These are phyloP conservation scores for Chiridota heheva DNA, from an alignment of 35 echinoderm and acorn worm genomes.

Conservation along the genomic window DNA sequence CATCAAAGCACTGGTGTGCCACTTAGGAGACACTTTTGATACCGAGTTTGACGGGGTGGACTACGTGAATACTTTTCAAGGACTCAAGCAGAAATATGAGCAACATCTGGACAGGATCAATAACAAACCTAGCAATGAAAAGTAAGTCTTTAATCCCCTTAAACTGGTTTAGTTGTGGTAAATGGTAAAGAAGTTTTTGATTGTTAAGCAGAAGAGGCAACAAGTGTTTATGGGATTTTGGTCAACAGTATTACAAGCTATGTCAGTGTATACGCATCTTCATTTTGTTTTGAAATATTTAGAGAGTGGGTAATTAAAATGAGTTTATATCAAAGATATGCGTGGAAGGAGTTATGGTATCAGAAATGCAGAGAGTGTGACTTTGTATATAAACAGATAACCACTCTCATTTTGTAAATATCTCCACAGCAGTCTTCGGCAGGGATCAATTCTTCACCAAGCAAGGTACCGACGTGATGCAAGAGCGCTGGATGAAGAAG, in stretches of 20 bases:
- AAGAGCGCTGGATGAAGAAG: slow-evolving; percentile 82
- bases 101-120: slow-evolving; percentile 81
- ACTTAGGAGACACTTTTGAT: slow-evolving; percentile 80
- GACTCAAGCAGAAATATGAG: slow-evolving; percentile 96
- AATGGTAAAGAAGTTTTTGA: too few species aligned
- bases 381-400: neutral
- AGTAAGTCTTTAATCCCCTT: too few species aligned
- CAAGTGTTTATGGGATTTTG: too few species aligned
- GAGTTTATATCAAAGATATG: neutral
- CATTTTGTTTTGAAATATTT: too few species aligned
- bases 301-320: too few species aligned
- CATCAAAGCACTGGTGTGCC: slow-evolving; percentile 80
- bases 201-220: too few species aligned
- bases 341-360: neutral
- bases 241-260: neutral
- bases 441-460: slow-evolving; percentile 74
- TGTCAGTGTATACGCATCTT: neutral
- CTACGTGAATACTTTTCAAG: slow-evolving; percentile 95
- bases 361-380: neutral
- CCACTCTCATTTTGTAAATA: too few species aligned
- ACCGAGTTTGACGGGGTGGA: slow-evolving; percentile 77
- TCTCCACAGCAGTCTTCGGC: slow-evolving; percentile 77
- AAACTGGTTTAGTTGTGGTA: too few species aligned
- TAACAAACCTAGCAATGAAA: slow-evolving; percentile 80
- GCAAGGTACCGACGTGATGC: slow-evolving; percentile 82